Base-by-base conservation (phyloP, 2,113 vertebrate genomes). In the Etheostoma cragini region DNA sequence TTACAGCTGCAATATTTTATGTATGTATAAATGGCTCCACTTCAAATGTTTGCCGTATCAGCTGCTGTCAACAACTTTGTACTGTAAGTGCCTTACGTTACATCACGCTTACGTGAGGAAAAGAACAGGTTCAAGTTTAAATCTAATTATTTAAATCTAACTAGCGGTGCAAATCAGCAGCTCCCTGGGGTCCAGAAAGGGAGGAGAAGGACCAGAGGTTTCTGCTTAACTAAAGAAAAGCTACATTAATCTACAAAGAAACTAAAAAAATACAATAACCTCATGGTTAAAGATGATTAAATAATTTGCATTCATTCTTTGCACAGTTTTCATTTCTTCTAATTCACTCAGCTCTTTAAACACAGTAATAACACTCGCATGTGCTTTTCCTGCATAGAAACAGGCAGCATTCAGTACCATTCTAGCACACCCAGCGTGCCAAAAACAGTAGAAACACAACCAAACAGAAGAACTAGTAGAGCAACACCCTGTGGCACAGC, bases 401-500 rank as follows among this genome's bases (percentile, higher is more conserved):
- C 80, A 71, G 46, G 38, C 63, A 19, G 50, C 66, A 64, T 76
- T 81, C 76, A 50, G 58, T 24, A 46, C 30, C 49, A 65, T 33
- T 87, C 24, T 2, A 82, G 81, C 88, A 90, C 88, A 91, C 53
- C 90, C 91, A 84, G 86, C 38, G 72, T 76, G 87, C 84, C 77
- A 24, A 60, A 78, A 76, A 78, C 22, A 70, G 35, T 7, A 65
- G 64, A 22, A 63, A 81, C 67, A 66, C 47, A 77, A 81, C n/a
- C 70, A 77, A 87, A 82, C 66, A 63, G 42, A 64, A 46, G 57
- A 63, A 52, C 50, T 42, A 61, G 53, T 33, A 68, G 49, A 73
- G 17, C 56, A 70, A 80, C 52, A 74, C 62, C 26, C 26, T 66
- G 79, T 68, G 69, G 77, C 75, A 83, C 62, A 77, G 81, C 68